phyloP scores from a whole-genome alignment of 2,888 invertebrate species.

The Artemia sp. region DNA sequence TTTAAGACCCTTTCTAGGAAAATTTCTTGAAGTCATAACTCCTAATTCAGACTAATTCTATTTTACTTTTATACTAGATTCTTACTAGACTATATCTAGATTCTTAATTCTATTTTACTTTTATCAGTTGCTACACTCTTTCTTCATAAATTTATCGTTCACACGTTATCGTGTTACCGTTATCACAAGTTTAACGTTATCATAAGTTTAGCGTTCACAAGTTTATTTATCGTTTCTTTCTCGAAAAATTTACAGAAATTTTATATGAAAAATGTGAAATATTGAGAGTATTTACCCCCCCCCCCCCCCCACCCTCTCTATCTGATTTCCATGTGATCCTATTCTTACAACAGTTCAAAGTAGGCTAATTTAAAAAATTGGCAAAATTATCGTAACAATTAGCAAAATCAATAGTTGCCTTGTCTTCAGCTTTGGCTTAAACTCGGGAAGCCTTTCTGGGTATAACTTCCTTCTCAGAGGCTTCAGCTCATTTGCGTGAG shows the following conservation, averaged over 20 bases:
- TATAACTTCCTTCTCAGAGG: conserved; percentile 49
- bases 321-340: not conserved
- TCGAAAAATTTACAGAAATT: too few relatives aligned
- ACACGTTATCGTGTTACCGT: too few relatives aligned
- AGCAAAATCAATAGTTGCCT: conserved; percentile 33
- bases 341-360: not conserved
- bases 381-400: conserved; percentile 12
- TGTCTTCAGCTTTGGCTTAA: conserved; percentile 43
- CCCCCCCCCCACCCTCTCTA: not conserved
- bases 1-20: too few relatives aligned
- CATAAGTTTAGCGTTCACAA: too few relatives aligned
- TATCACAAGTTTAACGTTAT: too few relatives aligned
- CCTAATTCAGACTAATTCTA: too few relatives aligned
- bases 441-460: conserved; percentile 43
- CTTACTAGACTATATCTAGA: too few relatives aligned
- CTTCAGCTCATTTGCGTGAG: conserved; percentile 44
- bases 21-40: too few relatives aligned
- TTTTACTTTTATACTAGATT: too few relatives aligned
- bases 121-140: too few relatives aligned
- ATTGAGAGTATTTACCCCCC: not conserved
- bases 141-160: not conserved
- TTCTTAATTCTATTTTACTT: too few relatives aligned
- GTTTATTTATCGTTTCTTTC: too few relatives aligned
- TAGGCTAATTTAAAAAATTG: not conserved
- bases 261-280: not conserved